These are phyloP conservation scores for Propithecus perrieri DNA, from an alignment of 2,797 vertebrate genomes.

Conservation along the genomic window DNA sequence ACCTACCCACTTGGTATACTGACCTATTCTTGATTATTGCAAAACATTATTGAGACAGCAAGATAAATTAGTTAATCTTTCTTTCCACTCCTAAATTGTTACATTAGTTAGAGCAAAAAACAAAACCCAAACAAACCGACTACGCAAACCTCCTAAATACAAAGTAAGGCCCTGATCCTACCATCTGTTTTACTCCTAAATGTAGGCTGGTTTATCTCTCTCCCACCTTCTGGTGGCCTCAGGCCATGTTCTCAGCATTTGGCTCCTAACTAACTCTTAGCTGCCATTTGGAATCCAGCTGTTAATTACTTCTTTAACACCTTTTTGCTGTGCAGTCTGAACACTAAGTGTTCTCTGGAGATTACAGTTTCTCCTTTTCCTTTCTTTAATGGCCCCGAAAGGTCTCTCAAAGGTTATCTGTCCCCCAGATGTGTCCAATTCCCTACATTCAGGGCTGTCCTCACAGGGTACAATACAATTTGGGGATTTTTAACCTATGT, in stretches of 20 bases:
- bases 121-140: not conserved
- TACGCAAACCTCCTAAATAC: not conserved
- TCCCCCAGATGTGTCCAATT: not conserved
- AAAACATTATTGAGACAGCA: slow-evolving; percentile 64
- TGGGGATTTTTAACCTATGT: not conserved
- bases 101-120: slow-evolving; percentile 22
- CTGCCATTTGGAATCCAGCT: not conserved
- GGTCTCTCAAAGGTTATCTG: slow-evolving; percentile 23
- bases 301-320: not conserved
- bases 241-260: not conserved
- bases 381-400: not conserved
- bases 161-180: not conserved
- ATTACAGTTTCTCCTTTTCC: not conserved
- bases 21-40: slow-evolving; percentile 51
- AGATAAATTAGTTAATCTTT: slow-evolving; percentile 60
- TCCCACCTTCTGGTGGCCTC: not conserved
- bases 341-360: not conserved
- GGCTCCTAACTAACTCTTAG: slow-evolving; percentile 6
- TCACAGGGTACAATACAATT: not conserved
- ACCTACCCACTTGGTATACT: slow-evolving; percentile 39
- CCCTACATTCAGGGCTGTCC: not conserved
- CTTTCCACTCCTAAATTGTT: slow-evolving; percentile 58
- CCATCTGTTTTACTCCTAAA: not conserved
- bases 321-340: not conserved
- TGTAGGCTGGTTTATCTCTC: not conserved